Percentiles rank a stretch among this genome's conserved stretches.
phyloP scores from a whole-genome alignment of 2,888 invertebrate species.

The Disparrhopalites patrizii region DNA sequence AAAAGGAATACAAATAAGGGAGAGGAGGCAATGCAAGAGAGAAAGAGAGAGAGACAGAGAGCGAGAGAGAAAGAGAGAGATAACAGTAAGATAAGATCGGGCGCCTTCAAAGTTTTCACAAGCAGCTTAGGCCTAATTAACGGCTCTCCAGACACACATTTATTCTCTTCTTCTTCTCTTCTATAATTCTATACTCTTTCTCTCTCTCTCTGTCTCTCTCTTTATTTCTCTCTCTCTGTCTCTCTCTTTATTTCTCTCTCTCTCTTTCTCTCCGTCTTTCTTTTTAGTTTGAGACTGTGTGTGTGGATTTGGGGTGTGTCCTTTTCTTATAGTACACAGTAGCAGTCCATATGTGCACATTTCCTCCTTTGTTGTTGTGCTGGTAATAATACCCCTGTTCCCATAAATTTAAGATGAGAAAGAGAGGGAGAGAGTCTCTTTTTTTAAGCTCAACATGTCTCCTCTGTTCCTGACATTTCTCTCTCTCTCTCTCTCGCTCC shows the following conservation, averaged over 20 bases:
- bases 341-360: too few relatives aligned
- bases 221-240: too few relatives aligned
- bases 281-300: too few relatives aligned
- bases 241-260: too few relatives aligned
- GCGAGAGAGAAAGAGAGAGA: neutral
- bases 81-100: neutral
- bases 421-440: too few relatives aligned
- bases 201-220: too few relatives aligned
- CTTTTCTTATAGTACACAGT: too few relatives aligned
- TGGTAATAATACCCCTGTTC: too few relatives aligned
- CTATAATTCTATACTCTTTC: neutral
- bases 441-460: too few relatives aligned
- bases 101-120: conserved; percentile 11
- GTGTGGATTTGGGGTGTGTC: neutral
- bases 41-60: neutral
- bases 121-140: conserved; percentile 13
- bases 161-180: neutral
- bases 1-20: neutral
- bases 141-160: conserved; percentile 20
- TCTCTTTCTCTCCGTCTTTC: too few relatives aligned
- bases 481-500: too few relatives aligned
- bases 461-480: neutral
- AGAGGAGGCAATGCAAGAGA: neutral
- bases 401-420: conserved; percentile 2
- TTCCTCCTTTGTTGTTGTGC: too few relatives aligned